phyloP scores from a whole-genome alignment of 2,797 vertebrate genomes.

The Mallotus villosus region DNA sequence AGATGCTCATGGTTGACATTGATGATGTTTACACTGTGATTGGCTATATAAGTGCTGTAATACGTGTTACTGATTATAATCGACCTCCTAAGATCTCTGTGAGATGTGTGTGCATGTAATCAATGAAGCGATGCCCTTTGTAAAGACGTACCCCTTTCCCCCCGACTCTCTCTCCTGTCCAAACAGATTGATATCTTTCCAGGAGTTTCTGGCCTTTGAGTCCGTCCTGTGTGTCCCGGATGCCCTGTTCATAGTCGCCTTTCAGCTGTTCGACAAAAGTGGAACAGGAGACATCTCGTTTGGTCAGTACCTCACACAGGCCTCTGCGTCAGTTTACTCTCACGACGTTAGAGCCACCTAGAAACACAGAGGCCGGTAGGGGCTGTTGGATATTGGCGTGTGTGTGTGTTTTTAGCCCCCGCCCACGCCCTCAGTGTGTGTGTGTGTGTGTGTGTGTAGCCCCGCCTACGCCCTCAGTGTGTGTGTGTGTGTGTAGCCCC shows the following conservation, averaged over 20 bases:
- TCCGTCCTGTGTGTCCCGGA: conserved; percentile 93
- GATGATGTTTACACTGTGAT: conserved; percentile 22
- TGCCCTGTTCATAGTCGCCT: conserved; percentile 95
- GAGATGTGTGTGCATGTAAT: background rate
- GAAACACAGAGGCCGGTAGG: background rate
- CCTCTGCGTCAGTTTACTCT: background rate
- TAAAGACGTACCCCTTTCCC: conserved; percentile 24
- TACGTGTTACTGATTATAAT: conserved; percentile 1
- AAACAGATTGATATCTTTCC: conserved; percentile 92
- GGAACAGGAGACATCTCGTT: conserved; percentile 92
- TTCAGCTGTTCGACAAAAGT: conserved; percentile 94
- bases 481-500: background rate
- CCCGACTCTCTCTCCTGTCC: conserved; percentile 52
- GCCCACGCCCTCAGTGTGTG: too few relatives aligned
- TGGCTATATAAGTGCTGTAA: conserved; percentile 41
- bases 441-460: background rate
- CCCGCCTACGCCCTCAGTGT: too few relatives aligned
- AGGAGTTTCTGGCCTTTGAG: conserved; percentile 96
- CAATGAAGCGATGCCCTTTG: background rate
- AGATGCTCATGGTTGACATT: conserved; percentile 38
- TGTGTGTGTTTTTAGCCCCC: background rate
- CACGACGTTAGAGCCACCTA: background rate
- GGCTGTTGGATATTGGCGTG: background rate
- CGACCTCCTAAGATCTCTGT: background rate
- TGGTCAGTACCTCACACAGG: conserved; percentile 76